Evolutionary conservation across 1,140 invertebrate genomes (phyloP), one percentile per base, ranked within the genome.

Genomic region (Bombus confusus): DNA sequence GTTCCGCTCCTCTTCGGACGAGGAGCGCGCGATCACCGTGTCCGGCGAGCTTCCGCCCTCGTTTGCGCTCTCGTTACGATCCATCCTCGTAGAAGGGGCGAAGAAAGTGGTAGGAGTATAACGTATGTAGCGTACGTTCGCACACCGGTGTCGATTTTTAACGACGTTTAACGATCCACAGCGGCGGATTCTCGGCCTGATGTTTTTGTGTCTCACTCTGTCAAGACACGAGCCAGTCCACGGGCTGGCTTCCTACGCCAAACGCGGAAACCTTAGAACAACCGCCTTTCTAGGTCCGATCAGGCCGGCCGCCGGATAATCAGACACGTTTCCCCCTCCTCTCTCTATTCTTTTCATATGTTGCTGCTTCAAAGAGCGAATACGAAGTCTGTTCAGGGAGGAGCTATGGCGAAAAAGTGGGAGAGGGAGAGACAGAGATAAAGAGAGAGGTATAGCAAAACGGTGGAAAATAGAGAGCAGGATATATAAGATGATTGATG

Each of bases 11-110:
- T 93, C 93, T 75, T 94, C 92, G 83, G 92, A 89, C 72, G 91
- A 94, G 64, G 91, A 94, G 3, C 88, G 91, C 25, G 88, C 92
- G 83, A 94, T 91, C 83, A 92, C 86, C 37, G 92, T 92, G 62
- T 95, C 92, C 73, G 92, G 88, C 69, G 92, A 94, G 90, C 93
- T 94, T 64, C 87, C 93, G 72, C 75, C 86, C 79, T 92, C 91
- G 85, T 93, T 94, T 37, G 85, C 85, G 79, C 88, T 91, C 76
- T 92, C 91, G 84, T 85, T 86, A 64, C 89, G 93, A 88, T 94
- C 91, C 94, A 95, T 94, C 47, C 59, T 62, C 59, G 59, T 62
- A n/a, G 28, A 62, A 62, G n/a, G 39, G 12, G 1, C 2, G 68
- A 68, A 6, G 22, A 39, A 62, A 62, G 28, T 10, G n/a, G 28